Percentiles rank a stretch among this genome's conserved stretches.
These are phyloP conservation scores for Phaenicophaeus curvirostris DNA, from an alignment of 2,797 vertebrate species.

Conservation along the genomic window DNA sequence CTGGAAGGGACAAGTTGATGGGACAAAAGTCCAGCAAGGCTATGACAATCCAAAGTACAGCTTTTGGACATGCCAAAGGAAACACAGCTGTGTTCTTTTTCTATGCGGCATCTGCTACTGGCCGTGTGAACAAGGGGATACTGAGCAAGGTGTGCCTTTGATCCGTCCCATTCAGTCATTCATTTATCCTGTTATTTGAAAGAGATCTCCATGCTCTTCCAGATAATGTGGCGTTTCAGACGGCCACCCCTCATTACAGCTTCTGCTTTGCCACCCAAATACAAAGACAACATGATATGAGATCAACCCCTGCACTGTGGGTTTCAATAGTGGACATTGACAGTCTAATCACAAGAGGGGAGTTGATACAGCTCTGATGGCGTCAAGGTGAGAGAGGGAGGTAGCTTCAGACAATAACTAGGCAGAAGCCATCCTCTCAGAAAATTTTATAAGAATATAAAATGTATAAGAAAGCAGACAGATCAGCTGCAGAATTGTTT, in stretches of 20 bases:
- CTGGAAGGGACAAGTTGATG: background rate
- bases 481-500: background rate
- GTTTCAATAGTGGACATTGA: rapidly evolving
- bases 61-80: background rate
- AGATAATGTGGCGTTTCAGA: background rate
- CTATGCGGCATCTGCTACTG: background rate
- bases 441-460: background rate
- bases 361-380: background rate
- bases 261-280: background rate
- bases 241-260: background rate
- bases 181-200: background rate
- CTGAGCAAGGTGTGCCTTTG: background rate
- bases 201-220: background rate
- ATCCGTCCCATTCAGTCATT: background rate
- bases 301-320: background rate
- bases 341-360: background rate
- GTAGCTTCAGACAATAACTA: background rate
- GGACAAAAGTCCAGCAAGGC: background rate
- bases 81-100: background rate
- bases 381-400: background rate
- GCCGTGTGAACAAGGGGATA: background rate
- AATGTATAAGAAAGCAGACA: slow-evolving; percentile 15
- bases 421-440: background rate
- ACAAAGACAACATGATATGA: background rate
- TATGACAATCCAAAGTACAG: background rate